Base-by-base conservation (phyloP, 1,140 invertebrate species). In the Drosophila pachea region DNA sequence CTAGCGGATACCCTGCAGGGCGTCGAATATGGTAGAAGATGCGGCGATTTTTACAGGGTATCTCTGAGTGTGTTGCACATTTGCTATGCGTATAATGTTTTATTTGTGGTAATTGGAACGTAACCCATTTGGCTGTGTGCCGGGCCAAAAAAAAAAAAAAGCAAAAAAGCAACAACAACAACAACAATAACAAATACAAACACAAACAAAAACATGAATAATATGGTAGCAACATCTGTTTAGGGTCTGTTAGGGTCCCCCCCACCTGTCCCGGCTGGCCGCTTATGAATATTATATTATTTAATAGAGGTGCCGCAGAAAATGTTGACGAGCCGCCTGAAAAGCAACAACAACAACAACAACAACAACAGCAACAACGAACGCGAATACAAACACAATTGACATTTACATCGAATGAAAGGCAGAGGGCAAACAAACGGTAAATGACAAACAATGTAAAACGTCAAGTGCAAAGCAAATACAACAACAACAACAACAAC, bases 361-460 rank as follows among this genome's bases (percentile, higher is more conserved):
- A 22, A 22, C 22, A 22, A 22, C 22, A 22, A 22, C 22, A 22
- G 22, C 22, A 22, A 22, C 22, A 22, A 22, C 22, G 22, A 22
- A 22, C 22, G 22, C 22, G 22, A 22, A 22, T 22, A 74, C 54
- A 75, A 72, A 75, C 31, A 71, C 79, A 76, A 79, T 70, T 84
- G 81, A 83, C 79, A 84, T 84, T 84, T 79, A 79, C 79, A 76
- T 62, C n/a, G 56, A 82, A 72, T 35, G 58, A 65, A 74, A 67
- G 47, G 42, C 54, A 77, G 53, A 40, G 33, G 16, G 35, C 69
- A 72, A 48, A 43, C 43, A 36, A 52, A 54, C 60, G 50, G 58
- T 35, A 48, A 67, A 58, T 47, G 52, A 74, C 52, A 66, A 76
- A 74, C 38, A 67, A 48, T 74, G 68, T 67, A 72, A 74, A 78